phyloP scores from a whole-genome alignment of 2,113 vertebrate genomes.

The Talpa occidentalis region DNA sequence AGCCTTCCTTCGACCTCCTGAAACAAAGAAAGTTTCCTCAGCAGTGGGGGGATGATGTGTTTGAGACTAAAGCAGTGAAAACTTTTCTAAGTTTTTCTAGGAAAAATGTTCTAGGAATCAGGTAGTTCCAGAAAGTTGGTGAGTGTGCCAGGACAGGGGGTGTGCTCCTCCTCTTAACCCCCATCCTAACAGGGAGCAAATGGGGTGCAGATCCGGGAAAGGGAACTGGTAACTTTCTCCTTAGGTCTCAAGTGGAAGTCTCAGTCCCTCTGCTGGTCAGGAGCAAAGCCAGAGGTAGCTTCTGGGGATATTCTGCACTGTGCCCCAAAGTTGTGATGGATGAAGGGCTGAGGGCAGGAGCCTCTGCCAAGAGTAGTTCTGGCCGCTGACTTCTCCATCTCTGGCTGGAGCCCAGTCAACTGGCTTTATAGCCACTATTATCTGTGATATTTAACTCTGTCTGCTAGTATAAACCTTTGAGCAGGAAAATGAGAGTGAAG shows the following conservation, averaged over 20 bases:
- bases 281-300: conserved; percentile 32
- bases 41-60: background rate
- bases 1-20: conserved; percentile 73
- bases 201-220: background rate
- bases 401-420: conserved; percentile 56
- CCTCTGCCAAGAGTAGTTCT: background rate
- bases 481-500: conserved; percentile 87
- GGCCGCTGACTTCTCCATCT: background rate
- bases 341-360: background rate
- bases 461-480: conserved; percentile 89
- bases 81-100: conserved; percentile 56
- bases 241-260: background rate
- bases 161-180: background rate
- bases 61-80: background rate
- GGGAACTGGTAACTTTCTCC: conserved; percentile 11
- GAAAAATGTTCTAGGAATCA: conserved; percentile 44
- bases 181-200: background rate
- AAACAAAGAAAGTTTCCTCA: conserved; percentile 80
- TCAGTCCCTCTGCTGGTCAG: background rate
- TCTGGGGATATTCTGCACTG: background rate
- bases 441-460: conserved; percentile 81
- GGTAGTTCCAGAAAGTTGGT: conserved; percentile 10
- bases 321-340: conserved; percentile 35
- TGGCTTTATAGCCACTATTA: conserved; percentile 72
- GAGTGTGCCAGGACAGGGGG: background rate